Percentiles rank a stretch among this genome's conserved stretches.
Conservation (phyloP, 2,797 vertebrate genomes). For the Sphenodon punctatus region DNA sequence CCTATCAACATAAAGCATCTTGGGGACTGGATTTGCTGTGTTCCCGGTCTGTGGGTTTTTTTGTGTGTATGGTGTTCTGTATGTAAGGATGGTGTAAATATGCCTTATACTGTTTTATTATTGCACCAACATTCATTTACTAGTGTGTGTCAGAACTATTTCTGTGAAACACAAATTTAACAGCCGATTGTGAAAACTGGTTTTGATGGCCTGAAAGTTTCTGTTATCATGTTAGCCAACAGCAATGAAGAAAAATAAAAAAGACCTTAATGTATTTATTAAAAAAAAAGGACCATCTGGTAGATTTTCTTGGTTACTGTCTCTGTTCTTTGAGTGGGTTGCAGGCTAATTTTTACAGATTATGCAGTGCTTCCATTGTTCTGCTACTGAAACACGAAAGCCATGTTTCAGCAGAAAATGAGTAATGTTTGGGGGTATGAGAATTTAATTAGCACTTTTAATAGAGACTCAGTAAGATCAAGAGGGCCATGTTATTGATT, state of each 20-base stretch:
- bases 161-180: slow-evolving; percentile 75
- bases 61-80: slow-evolving; percentile 75
- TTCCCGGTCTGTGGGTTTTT: slow-evolving; percentile 73
- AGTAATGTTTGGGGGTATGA: slow-evolving; percentile 21
- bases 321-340: slow-evolving; percentile 60
- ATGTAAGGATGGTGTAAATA: slow-evolving; percentile 78
- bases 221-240: slow-evolving; percentile 70
- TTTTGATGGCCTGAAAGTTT: slow-evolving; percentile 71
- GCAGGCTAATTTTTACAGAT: slow-evolving; percentile 5
- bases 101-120: slow-evolving; percentile 74
- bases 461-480: background rate
- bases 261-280: slow-evolving; percentile 78
- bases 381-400: background rate
- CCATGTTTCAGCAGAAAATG: background rate
- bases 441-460: slow-evolving; percentile 38
- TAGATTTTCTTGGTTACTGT: slow-evolving; percentile 56
- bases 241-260: slow-evolving; percentile 67
- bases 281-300: slow-evolving; percentile 66
- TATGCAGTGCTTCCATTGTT: slow-evolving; percentile 13
- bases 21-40: slow-evolving; percentile 66
- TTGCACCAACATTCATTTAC: slow-evolving; percentile 70
- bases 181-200: slow-evolving; percentile 72
- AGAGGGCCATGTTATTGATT: background rate
- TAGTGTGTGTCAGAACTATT: slow-evolving; percentile 74
- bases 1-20: slow-evolving; percentile 63